Percentiles rank a stretch among this genome's conserved stretches.
phyloP scores from a whole-genome alignment of 1,140 invertebrate genomes.

The Parasteatoda tepidariorum region DNA sequence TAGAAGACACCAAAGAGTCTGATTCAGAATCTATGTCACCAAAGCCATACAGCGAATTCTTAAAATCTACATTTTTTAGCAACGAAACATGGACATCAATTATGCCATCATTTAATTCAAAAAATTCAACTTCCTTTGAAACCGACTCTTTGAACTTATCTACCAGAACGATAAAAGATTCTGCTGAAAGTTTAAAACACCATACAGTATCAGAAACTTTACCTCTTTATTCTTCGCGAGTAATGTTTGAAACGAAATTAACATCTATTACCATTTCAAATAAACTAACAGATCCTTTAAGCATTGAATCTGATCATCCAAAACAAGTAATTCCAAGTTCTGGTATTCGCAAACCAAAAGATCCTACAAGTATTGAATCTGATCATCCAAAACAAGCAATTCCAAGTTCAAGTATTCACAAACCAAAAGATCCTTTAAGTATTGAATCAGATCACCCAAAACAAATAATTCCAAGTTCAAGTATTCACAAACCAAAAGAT shows the following conservation, averaged over 20 bases:
- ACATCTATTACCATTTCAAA: too few species aligned
- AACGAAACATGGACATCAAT: not conserved
- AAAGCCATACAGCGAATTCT: not conserved
- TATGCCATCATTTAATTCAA: not conserved
- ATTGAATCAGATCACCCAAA: not conserved
- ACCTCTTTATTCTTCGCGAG: too few species aligned
- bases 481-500: not conserved
- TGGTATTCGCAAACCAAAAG: not conserved
- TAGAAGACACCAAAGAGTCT: not conserved
- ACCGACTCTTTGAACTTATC: not conserved
- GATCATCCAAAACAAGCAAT: not conserved
- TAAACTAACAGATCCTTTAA: not conserved
- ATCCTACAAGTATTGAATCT: too few species aligned
- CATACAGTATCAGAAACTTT: too few species aligned
- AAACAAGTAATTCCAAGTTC: not conserved
- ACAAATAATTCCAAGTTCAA: not conserved
- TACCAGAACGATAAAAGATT: not conserved
- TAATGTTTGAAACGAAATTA: too few species aligned
- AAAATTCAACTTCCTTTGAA: not conserved
- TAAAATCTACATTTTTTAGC: not conserved
- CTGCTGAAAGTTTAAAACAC: too few species aligned
- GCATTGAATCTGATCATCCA: not conserved
- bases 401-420: not conserved
- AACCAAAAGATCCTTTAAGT: not conserved
- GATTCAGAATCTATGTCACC: not conserved